Base-by-base conservation (phyloP, 2,797 vertebrate species). In the Stomatorhinus walkeri region DNA sequence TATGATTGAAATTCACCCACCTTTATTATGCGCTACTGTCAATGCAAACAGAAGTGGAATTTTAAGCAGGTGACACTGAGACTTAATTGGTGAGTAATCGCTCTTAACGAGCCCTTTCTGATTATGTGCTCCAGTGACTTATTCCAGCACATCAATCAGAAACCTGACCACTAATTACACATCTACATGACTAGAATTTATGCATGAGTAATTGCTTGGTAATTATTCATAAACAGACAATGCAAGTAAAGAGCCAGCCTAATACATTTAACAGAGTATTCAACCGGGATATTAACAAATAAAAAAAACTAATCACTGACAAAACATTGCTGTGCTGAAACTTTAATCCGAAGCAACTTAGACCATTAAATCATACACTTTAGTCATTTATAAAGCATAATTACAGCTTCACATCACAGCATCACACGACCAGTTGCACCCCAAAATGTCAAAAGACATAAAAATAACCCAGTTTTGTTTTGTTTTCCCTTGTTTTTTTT, bases 161-260 rank as follows among this genome's bases (percentile, higher is more conserved):
- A 87, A 61, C 51, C 85, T 87, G 56, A 87, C 86, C 56, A 87
- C 48, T 24, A 61, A 87, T 87, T 61, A 64, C 28, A 43, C 54
- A 87, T 87, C 28, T 87, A 87, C 54, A 61, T 46, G 28, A 43
- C 36, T 14, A 64, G 28, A 61, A 87, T 46, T 61, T n/a, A 61
- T 87, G 54, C 36, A 87, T 87, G 54, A 87, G 51, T 68, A 61
- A 86, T 86, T 86, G 32, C 84, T 52, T 22, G 22, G 43, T 86
- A 86, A 86, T 86, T 86, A 86, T 52, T 84, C 81, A 84, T 79
- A 79, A 79, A 43, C 46, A 84, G 81, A 84, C 81, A 84, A 84
- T 84, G 81, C 46, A 24, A 84, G 46, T 84, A 36, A 87, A 87
- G 24, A 40, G 24, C 28, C 49, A 56, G 12, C 12, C 2, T 56